A percentile compares a stretch with the other conserved stretches of the same genome.
These are phyloP conservation scores for Bos indicus DNA, from an alignment of 2,113 vertebrate genomes.

Conservation along the genomic window DNA sequence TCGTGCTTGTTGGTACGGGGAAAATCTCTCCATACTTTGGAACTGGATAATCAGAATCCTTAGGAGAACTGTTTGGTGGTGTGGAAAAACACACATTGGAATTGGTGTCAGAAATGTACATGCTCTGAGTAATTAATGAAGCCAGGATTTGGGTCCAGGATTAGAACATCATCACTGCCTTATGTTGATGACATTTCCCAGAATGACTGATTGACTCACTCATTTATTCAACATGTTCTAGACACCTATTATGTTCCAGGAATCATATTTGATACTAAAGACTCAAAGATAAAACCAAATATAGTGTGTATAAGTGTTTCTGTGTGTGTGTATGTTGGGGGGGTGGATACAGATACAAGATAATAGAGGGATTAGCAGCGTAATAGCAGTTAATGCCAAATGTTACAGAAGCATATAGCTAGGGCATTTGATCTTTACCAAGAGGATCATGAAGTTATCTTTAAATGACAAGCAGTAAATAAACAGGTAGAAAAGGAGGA, in stretches of 20 bases:
- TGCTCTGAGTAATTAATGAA: background rate
- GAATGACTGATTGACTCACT: background rate
- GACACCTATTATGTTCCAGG: background rate
- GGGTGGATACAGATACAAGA: background rate
- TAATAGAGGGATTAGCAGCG: background rate
- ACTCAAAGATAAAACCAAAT: background rate
- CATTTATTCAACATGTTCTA: background rate
- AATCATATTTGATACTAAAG: background rate
- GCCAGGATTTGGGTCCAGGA: background rate
- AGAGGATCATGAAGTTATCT: background rate
- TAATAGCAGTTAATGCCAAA: background rate
- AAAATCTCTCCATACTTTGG: background rate
- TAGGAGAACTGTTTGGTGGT: background rate
- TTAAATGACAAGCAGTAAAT: background rate
- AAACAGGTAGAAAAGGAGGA: background rate
- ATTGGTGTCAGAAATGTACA: background rate
- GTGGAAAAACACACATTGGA: background rate
- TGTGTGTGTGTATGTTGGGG: background rate
- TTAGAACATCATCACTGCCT: background rate
- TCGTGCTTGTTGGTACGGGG: background rate
- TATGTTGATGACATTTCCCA: background rate
- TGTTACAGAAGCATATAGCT: background rate
- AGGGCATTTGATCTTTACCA: background rate
- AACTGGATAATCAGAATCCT: background rate
- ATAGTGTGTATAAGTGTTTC: background rate